Percentiles rank a stretch among this genome's conserved stretches.
Conservation (phyloP, 2,113 vertebrate genomes). For the Odocoileus hemionus region DNA sequence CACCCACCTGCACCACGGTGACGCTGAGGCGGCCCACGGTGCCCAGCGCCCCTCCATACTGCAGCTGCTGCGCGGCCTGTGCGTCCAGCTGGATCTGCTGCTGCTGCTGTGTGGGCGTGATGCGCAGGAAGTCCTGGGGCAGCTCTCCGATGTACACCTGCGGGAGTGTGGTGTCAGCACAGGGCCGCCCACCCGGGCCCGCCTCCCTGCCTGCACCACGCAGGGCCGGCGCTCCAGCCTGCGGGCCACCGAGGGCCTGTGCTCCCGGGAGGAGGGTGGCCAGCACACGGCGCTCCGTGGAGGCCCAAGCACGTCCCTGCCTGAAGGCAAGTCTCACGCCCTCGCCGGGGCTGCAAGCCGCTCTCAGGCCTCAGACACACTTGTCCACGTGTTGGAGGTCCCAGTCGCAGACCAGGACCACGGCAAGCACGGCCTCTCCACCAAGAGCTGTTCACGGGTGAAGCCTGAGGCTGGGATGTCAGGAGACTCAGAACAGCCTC, state of each 20-base stretch:
- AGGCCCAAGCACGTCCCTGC: neutral
- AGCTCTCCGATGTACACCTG: slow-evolving; percentile 93
- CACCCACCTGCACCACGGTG: slow-evolving; percentile 95
- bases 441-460: neutral
- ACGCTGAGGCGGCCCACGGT: slow-evolving; percentile 94
- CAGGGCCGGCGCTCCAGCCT: neutral
- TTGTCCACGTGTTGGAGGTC: rapidly evolving
- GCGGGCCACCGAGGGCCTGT: neutral
- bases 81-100: slow-evolving; percentile 96
- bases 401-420: neutral
- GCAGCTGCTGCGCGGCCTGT: slow-evolving; percentile 93
- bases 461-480: neutral
- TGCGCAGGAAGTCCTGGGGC: slow-evolving; percentile 95
- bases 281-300: neutral
- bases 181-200: neutral
- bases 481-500: neutral
- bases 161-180: rapidly evolving
- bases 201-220: neutral
- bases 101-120: slow-evolving; percentile 93
- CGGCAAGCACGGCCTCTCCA: neutral
- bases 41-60: slow-evolving; percentile 88
- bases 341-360: neutral
- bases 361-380: neutral
- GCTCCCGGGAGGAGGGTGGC: rapidly evolving
- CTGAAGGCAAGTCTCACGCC: neutral